phyloP scores from a whole-genome alignment of 2,113 vertebrate genomes.

The Halichoeres trimaculatus region DNA sequence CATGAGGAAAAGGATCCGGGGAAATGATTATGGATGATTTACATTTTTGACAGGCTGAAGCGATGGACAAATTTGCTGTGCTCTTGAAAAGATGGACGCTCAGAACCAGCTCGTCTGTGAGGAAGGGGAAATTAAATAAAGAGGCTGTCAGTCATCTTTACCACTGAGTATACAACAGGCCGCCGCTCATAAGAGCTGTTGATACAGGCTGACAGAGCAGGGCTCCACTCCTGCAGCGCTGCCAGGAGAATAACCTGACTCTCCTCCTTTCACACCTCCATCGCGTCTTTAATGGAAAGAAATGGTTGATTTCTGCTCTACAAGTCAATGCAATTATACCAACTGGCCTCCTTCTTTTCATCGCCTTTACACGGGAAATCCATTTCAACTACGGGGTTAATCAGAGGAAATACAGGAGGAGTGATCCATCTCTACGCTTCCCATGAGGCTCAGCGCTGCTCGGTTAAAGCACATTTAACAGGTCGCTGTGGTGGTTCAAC shows the following conservation, averaged over 20 bases:
- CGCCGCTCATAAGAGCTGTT: background rate
- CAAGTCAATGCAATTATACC: conserved; percentile 13
- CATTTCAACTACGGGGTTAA: conserved; percentile 38
- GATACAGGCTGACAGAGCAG: background rate
- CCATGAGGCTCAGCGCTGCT: too few species aligned
- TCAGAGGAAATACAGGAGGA: conserved; percentile 31
- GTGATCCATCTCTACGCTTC: conserved; percentile 25
- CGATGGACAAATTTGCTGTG: background rate
- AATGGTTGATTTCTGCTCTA: background rate
- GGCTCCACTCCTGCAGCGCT: background rate
- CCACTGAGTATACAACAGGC: background rate
- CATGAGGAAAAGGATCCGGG: background rate
- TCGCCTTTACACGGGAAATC: conserved; percentile 28
- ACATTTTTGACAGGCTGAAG: conserved; percentile 1
- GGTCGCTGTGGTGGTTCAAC: background rate
- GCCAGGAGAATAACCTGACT: background rate
- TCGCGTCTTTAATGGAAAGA: background rate
- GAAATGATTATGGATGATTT: background rate
- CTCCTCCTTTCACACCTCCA: background rate
- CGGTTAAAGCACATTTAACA: background rate
- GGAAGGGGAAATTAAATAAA: background rate
- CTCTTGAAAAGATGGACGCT: conserved; percentile 1
- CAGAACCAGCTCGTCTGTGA: background rate
- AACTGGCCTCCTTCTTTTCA: conserved; percentile 11
- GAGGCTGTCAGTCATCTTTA: conserved; percentile 24